Evolutionary conservation across 2,113 vertebrate species (phyloP).

Genomic region (Pseudopipra pipra): DNA sequence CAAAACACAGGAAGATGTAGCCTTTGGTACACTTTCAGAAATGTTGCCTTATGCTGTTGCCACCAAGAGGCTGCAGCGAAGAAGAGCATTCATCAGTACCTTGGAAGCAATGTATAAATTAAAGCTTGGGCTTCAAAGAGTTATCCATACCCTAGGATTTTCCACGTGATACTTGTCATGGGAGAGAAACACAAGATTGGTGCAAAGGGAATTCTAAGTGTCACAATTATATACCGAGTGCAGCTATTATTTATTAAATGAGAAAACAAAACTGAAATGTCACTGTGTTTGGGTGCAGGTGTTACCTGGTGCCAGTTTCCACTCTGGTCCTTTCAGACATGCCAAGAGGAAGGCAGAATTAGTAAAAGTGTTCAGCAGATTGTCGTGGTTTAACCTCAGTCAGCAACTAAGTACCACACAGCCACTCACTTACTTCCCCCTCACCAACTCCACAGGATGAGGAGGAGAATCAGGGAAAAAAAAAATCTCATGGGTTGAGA

Average conservation of each 20-base stretch:
- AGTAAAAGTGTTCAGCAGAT: background rate
- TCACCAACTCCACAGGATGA: accelerated
- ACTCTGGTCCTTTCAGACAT: background rate
- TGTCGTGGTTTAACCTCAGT: background rate
- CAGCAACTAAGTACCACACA: background rate
- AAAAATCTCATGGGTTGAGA: background rate
- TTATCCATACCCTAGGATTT: background rate
- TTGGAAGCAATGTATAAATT: background rate
- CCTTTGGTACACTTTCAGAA: background rate
- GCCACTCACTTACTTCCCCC: background rate
- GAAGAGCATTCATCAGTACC: background rate
- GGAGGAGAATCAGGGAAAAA: background rate
- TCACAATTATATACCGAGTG: background rate
- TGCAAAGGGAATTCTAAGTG: background rate
- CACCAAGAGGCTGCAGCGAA: background rate
- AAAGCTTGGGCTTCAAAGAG: background rate
- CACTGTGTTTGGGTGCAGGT: background rate
- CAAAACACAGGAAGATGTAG: background rate
- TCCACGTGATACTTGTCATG: accelerated
- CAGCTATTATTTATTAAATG: background rate
- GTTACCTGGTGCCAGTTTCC: background rate
- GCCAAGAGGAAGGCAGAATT: background rate
- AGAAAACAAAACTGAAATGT: background rate
- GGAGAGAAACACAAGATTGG: background rate
- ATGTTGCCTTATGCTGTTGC: background rate